Evolutionary conservation across 2,113 vertebrate genomes (phyloP).

Genomic region (Channa argus): DNA sequence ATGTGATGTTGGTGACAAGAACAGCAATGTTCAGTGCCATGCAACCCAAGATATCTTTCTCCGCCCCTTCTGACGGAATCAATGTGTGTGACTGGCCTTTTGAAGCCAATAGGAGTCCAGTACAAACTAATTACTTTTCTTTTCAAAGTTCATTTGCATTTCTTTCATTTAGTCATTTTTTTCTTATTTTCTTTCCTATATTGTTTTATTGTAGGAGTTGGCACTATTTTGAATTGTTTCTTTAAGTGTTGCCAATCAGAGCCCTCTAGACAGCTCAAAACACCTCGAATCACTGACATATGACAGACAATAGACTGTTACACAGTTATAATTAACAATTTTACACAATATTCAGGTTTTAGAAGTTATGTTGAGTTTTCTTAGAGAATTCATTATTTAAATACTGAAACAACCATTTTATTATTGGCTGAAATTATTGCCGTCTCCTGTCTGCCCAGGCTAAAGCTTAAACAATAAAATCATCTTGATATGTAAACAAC

Average conservation of each 20-base stretch:
- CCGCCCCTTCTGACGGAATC: slow-evolving; percentile 57
- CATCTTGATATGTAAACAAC: background rate
- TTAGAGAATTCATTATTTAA: background rate
- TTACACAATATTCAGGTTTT: background rate
- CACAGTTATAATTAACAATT: background rate
- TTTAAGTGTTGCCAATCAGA: slow-evolving; percentile 45
- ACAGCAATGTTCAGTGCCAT: slow-evolving; percentile 17
- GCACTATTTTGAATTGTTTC: slow-evolving; percentile 54
- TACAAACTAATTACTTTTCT: slow-evolving; percentile 67
- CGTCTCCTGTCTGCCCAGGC: background rate
- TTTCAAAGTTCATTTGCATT: slow-evolving; percentile 60
- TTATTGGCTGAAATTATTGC: background rate
- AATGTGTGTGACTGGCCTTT: slow-evolving; percentile 33
- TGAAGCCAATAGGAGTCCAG: slow-evolving; percentile 33
- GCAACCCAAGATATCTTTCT: slow-evolving; percentile 31
- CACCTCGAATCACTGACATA: background rate
- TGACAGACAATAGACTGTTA: slow-evolving; percentile 1
- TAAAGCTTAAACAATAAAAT: slow-evolving; percentile 4
- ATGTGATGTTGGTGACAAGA: slow-evolving; percentile 55
- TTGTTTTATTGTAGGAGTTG: slow-evolving; percentile 11
- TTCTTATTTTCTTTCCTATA: background rate
- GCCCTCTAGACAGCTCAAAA: slow-evolving; percentile 24
- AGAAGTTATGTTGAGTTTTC: background rate
- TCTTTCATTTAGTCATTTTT: slow-evolving; percentile 2
- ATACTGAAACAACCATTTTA: background rate